Conservation (phyloP, 2,113 vertebrate species). For the Penelope pileata region DNA sequence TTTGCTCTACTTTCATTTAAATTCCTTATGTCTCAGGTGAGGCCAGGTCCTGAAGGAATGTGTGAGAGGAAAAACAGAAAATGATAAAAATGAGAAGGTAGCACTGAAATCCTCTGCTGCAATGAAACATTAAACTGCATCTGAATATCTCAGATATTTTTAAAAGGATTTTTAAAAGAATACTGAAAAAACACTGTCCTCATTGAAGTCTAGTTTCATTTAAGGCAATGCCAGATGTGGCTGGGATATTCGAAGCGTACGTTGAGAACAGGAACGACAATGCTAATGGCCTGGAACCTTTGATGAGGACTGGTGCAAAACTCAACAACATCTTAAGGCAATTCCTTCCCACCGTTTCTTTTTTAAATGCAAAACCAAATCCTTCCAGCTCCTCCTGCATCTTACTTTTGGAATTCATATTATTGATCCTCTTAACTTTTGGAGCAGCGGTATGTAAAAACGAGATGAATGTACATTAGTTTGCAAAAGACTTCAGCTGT, state of each 20-base stretch:
- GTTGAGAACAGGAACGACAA: neutral
- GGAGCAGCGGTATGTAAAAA: neutral
- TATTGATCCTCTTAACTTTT: conserved; percentile 10
- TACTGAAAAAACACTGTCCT: neutral
- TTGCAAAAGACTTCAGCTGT: neutral
- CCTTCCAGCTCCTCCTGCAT: neutral
- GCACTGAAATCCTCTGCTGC: conserved; percentile 27
- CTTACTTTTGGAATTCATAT: neutral
- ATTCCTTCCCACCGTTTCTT: conserved; percentile 6
- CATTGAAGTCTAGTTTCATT: conserved; percentile 46
- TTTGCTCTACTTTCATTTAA: conserved; percentile 58
- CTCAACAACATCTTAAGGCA: neutral
- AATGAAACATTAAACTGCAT: conserved; percentile 26
- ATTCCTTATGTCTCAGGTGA: conserved; percentile 49
- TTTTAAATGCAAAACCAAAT: neutral
- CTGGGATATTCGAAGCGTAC: neutral
- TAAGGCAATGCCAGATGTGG: conserved; percentile 14
- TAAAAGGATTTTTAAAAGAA: conserved; percentile 42
- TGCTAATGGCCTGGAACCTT: conserved; percentile 22
- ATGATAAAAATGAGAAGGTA: conserved; percentile 35
- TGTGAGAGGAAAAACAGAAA: conserved; percentile 41
- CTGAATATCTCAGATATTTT: conserved; percentile 51
- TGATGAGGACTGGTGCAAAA: neutral
- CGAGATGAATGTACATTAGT: neutral
- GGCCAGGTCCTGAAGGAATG: conserved; percentile 42